phyloP scores from a whole-genome alignment of 2,113 vertebrate species.

The Atractosteus spatula region DNA sequence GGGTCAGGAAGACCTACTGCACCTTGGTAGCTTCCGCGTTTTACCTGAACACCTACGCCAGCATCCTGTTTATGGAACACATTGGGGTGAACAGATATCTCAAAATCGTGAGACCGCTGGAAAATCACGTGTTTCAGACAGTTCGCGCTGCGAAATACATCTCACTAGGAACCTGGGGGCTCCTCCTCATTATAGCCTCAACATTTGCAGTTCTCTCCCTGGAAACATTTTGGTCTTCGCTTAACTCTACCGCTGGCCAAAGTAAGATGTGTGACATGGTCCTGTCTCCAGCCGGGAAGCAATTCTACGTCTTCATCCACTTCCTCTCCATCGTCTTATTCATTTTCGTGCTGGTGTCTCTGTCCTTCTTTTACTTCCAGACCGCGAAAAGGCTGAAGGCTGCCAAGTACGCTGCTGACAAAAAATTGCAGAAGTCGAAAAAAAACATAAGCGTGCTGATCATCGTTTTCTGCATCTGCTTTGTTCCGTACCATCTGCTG shows the following conservation, averaged over 20 bases:
- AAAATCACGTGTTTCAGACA: constrained; percentile 46
- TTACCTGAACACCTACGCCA: constrained; percentile 70
- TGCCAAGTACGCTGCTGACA: constrained; percentile 22
- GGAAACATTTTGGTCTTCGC: neutral
- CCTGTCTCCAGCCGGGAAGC: constrained; percentile 7
- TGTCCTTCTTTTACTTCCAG: constrained; percentile 52
- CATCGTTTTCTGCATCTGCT: constrained; percentile 61
- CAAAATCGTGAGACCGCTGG: constrained; percentile 53
- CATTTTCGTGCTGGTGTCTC: constrained; percentile 40
- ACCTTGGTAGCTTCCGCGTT: constrained; percentile 46
- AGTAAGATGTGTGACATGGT: constrained; percentile 29
- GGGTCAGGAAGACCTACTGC: constrained; percentile 48
- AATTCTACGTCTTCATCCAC: constrained; percentile 44
- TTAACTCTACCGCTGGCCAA: too few species aligned
- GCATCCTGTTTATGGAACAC: constrained; percentile 69
- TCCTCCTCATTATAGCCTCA: constrained; percentile 38
- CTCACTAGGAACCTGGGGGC: constrained; percentile 46
- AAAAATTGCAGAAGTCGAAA: constrained; percentile 42
- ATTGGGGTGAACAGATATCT: constrained; percentile 65
- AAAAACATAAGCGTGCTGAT: constrained; percentile 60
- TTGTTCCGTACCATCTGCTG: constrained; percentile 63
- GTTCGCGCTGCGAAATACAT: constrained; percentile 31
- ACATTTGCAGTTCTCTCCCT: constrained; percentile 32
- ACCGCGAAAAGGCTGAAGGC: constrained; percentile 35
- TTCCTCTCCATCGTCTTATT: constrained; percentile 37